Evolutionary conservation across 2,797 vertebrate genomes (phyloP), one percentile per base, ranked within the genome.

Genomic region (Urocyon cinereoargenteus): DNA sequence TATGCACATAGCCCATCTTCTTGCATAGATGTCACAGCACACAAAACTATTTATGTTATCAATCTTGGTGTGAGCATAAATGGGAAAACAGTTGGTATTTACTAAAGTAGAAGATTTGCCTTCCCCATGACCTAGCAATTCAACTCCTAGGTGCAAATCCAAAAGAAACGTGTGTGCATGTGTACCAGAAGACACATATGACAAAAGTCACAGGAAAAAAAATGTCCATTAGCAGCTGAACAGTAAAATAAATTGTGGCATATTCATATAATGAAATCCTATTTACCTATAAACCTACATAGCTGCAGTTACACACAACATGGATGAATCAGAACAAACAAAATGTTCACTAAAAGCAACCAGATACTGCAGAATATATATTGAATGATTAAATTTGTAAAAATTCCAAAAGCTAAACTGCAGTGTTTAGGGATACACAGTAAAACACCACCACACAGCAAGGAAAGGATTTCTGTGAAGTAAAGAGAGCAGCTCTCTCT

Each of bases 241-340:
- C 7, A 94, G 22, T 75, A 51, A 94, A 85, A 95, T 55, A 75
- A 86, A 91, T 14, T 83, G 31, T 87, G 57, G 11, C 66, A 77
- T 51, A 77, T 24, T 83, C 36, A 59, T 59, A 83, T 10, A 53
- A 9, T 88, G 36, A 92, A 45, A 92, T 59, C n/a, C 77, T 83
- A 26, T 40, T 59, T 16, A 77, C 19, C 59, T 83, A 83, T 87
- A 55, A 82, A 91, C 75, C 22, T 55, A 73, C 72, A 66, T 31
- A 78, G 45, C 34, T 53, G n/a, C 6, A 45, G 45, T 26, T n/a
- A 81, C 18, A 81, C 18, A 49, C 13, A 28, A 28, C 6, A 15
- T 22, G 21, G n/a, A 70, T 53, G 21, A 77, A 87, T 55, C 64
- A 66, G 36, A 91, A 95, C 4, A 73, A 77, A 59, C 18, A 91